Conservation (phyloP, 2,797 vertebrate species). For the Chaenodraco wilsoni region DNA sequence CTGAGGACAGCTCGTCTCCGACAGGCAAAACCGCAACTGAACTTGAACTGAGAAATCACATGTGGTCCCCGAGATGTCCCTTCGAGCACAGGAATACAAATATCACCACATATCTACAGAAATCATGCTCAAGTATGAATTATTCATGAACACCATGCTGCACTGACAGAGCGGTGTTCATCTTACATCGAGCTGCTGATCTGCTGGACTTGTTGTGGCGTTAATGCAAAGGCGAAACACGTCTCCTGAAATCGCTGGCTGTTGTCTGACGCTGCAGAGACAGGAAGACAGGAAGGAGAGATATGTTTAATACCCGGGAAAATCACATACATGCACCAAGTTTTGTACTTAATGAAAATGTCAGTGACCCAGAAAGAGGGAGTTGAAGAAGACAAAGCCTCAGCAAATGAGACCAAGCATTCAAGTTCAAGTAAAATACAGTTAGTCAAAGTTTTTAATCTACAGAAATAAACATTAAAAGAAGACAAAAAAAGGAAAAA, state of each 20-base stretch:
- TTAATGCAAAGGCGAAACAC: slow-evolving; percentile 98
- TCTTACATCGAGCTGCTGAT: slow-evolving; percentile 99
- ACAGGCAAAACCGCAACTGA: slow-evolving; percentile 99
- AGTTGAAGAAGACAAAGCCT: background rate
- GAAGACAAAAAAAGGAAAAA: background rate
- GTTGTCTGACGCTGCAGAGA: slow-evolving; percentile 91
- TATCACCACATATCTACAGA: slow-evolving; percentile 29
- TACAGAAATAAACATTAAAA: background rate
- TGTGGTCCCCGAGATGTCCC: slow-evolving; percentile 99
- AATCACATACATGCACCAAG: background rate
- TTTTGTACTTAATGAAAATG: background rate
- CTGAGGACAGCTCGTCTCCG: slow-evolving; percentile 99
- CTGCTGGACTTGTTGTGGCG: slow-evolving; percentile 98
- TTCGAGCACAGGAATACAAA: slow-evolving; percentile 68
- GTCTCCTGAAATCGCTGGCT: slow-evolving; percentile 99
- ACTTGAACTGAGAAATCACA: slow-evolving; percentile 99
- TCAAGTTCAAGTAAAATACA: background rate
- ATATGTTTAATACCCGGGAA: slow-evolving; percentile 1
- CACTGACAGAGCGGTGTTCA: background rate
- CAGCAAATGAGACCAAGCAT: background rate
- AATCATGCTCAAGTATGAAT: slow-evolving; percentile 30
- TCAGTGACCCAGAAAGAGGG: background rate
- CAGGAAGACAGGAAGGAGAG: slow-evolving; percentile 15
- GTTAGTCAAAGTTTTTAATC: background rate
- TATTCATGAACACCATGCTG: slow-evolving; percentile 28